Evolutionary conservation across 2,888 invertebrate genomes (phyloP).

Genomic region (Sarcophaga caerulescens): DNA sequence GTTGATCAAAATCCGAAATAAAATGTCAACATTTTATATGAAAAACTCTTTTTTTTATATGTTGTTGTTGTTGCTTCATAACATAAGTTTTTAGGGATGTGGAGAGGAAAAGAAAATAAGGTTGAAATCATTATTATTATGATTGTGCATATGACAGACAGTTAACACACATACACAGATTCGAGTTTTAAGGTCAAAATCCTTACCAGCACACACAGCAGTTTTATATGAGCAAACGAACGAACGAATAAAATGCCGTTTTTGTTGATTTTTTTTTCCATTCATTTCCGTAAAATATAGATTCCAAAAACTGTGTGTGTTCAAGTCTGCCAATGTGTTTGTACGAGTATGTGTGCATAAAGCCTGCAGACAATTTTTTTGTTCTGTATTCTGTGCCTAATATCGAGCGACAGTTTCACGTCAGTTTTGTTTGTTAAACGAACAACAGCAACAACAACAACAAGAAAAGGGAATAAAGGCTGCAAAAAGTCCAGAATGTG

Average conservation of each 20-base stretch:
- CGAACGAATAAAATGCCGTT: background rate
- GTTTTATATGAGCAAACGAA: background rate
- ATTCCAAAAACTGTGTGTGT: background rate
- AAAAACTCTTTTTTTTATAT: background rate
- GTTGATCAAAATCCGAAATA: background rate
- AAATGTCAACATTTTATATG: background rate
- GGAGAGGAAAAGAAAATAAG: slow-evolving; percentile 12
- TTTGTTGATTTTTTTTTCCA: background rate
- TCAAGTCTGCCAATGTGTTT: background rate
- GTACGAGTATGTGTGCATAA: slow-evolving; percentile 17
- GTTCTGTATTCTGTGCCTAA: slow-evolving; percentile 18
- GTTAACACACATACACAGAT: slow-evolving; percentile 52
- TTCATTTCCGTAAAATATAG: background rate
- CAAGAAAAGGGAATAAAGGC: background rate
- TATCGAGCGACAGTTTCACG: slow-evolving; percentile 52
- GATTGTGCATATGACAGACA: slow-evolving; percentile 58
- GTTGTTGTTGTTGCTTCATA: background rate
- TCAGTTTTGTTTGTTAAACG: slow-evolving; percentile 45
- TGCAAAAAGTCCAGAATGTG: background rate
- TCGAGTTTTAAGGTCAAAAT: slow-evolving; percentile 64
- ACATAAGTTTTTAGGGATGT: background rate
- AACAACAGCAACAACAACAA: background rate
- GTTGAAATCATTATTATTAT: slow-evolving; percentile 16
- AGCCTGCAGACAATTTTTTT: slow-evolving; percentile 59
- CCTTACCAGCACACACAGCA: slow-evolving; percentile 36